Conservation (phyloP, 2,888 invertebrate species). For the Mesorhabditis spiculigera region DNA sequence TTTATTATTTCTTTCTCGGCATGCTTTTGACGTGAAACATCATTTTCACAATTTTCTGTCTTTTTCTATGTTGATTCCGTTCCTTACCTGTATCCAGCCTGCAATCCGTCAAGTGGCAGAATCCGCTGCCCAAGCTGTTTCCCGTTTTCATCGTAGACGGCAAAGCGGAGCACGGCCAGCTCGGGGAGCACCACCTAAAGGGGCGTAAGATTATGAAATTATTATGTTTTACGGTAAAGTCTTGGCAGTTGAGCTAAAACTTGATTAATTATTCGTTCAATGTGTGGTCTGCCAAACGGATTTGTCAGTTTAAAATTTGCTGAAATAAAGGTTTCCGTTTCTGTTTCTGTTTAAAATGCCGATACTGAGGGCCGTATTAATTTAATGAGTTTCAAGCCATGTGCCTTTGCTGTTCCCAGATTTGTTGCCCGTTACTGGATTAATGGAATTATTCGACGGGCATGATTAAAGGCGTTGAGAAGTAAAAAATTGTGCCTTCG, state of each 20-base stretch:
- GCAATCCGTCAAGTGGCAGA: constrained; percentile 91
- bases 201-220: no score
- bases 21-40: no score
- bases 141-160: constrained; percentile 96
- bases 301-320: neutral
- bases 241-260: neutral
- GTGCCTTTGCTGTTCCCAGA: no score
- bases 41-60: neutral
- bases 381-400: no score
- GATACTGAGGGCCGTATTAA: no score
- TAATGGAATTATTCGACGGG: no score
- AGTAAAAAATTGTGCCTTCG: no score
- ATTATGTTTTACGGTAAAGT: neutral
- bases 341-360: neutral
- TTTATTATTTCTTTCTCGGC: no score
- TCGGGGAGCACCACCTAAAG: constrained; percentile 88
- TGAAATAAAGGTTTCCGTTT: neutral
- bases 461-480: no score
- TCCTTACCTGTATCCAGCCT: constrained; percentile 64
- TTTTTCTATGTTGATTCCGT: neutral
- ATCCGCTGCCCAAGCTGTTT: constrained; percentile 94
- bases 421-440: no score
- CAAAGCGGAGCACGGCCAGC: constrained; percentile 90
- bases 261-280: neutral
- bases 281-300: no score